Evolutionary conservation across 2,888 invertebrate species (phyloP).

Genomic region (Gastrophysa polygoni): DNA sequence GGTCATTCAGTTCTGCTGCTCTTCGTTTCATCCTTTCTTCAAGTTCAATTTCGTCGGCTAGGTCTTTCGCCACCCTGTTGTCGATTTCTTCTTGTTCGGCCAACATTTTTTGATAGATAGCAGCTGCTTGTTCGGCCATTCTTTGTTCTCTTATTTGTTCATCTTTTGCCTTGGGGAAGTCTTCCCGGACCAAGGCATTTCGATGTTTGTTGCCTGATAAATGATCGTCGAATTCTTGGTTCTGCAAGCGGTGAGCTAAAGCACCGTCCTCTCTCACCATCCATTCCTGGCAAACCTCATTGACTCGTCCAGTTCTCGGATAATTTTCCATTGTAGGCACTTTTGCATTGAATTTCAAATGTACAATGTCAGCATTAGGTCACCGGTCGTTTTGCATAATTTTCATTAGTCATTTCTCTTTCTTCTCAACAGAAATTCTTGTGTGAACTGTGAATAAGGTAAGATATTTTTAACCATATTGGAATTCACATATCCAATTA

Average conservation of each 20-base stretch:
- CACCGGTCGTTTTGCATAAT: too few relatives aligned
- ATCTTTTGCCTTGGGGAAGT: constrained; percentile 75
- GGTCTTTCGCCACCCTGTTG: constrained; percentile 68
- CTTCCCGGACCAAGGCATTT: constrained; percentile 78
- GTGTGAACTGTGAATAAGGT: too few relatives aligned
- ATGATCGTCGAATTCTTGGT: constrained; percentile 81
- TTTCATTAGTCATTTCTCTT: too few relatives aligned
- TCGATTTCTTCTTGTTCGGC: constrained; percentile 75
- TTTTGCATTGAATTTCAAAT: constrained; percentile 24
- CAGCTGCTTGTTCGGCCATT: constrained; percentile 67
- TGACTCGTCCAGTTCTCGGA: constrained; percentile 71
- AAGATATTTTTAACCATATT: too few relatives aligned
- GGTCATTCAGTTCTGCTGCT: constrained; percentile 63
- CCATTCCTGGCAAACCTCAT: constrained; percentile 82
- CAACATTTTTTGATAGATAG: constrained; percentile 64
- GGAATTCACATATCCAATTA: too few relatives aligned
- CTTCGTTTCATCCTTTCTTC: constrained; percentile 63
- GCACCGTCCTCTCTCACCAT: constrained; percentile 84
- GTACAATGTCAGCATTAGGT: background rate
- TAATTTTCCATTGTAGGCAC: constrained; percentile 59
- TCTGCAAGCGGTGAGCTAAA: constrained; percentile 78
- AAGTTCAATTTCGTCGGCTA: constrained; percentile 69
- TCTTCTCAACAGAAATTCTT: too few relatives aligned
- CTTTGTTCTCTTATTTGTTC: constrained; percentile 75
- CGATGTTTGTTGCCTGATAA: constrained; percentile 74